Conservation (phyloP, 2,113 vertebrate genomes). For the Pteruthius melanotis region DNA sequence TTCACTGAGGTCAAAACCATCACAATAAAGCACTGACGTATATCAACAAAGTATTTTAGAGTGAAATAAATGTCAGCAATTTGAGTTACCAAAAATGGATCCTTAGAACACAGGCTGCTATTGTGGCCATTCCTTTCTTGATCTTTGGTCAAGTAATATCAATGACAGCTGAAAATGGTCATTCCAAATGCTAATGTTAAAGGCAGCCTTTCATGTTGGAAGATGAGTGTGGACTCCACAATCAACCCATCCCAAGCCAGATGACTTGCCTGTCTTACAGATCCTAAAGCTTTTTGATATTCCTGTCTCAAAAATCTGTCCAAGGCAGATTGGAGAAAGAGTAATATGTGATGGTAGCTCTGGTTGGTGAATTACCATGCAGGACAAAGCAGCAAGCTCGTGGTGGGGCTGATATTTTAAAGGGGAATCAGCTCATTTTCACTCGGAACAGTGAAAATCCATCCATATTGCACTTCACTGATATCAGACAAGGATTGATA, state of each 20-base stretch:
- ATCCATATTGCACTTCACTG: not conserved
- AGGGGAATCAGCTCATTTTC: not conserved
- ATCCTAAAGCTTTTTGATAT: not conserved
- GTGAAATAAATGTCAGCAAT: not conserved
- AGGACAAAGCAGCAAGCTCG: not conserved
- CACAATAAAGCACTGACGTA: constrained; percentile 85
- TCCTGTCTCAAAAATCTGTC: not conserved
- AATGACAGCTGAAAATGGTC: not conserved
- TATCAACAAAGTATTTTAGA: not conserved
- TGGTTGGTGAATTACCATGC: not conserved
- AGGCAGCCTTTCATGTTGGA: not conserved
- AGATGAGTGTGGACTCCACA: not conserved
- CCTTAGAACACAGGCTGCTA: not conserved
- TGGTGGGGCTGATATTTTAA: not conserved
- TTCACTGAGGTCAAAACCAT: constrained; percentile 96
- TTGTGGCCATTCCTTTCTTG: not conserved
- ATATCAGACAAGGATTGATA: not conserved
- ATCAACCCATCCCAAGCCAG: not conserved
- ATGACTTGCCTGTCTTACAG: not conserved
- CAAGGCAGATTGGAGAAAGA: not conserved
- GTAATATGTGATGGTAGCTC: not conserved
- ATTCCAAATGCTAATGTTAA: not conserved
- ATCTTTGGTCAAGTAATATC: not conserved
- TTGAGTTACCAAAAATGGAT: not conserved
- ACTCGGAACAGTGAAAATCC: not conserved